Evolutionary conservation across 2,113 vertebrate genomes (phyloP), one percentile per base, ranked within the genome.

Genomic region (Bubalus kerabau): DNA sequence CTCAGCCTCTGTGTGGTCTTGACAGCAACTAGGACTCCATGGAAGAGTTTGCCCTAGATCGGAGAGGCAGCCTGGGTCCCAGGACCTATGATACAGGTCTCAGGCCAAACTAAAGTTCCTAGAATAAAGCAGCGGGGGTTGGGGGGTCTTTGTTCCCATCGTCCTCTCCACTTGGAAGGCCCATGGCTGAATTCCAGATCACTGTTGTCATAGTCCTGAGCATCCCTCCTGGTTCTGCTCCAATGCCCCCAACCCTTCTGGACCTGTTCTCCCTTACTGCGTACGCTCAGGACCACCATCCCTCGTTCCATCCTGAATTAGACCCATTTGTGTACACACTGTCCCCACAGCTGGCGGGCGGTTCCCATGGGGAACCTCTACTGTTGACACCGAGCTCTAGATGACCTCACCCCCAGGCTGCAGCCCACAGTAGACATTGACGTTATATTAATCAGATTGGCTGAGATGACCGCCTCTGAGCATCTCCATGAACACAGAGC

Each of bases 341-440:
- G 2, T 48, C 11, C 48, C 46, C 21, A 50, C 30, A 0, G 24
- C 26, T 26, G 32, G 17, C 1, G 1, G 15, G 0, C 0, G 2
- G 50, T 16, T 64, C 40, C 90, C 83, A 4, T 3, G 2, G 28
- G 40, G 26, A 85, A 32, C 6, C 14, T 62, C 62, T 78, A 2
- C 36, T 14, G 62, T 19, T n/a, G 60, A 40, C 17, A 36, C 50
- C 0, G 1, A 46, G 88, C 40, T 83, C 46, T 2, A 0, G 1
- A 36, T 28, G 19, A 83, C n/a, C 64, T 13, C 81, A 59, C 0
- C n/a, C 26, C 59, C 16, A 82, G 16, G 30, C 74, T 62, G 12
- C 4, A 50, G 64, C 48, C 43, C 85, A 24, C 2, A 11, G n/a
- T 5, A 74, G 30, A 32, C 1, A 1, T 28, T 36, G 57, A 46